A percentile compares a stretch with the other conserved stretches of the same genome.
These are phyloP conservation scores for Prinia subflava DNA, from an alignment of 2,113 vertebrate genomes.

Conservation along the genomic window DNA sequence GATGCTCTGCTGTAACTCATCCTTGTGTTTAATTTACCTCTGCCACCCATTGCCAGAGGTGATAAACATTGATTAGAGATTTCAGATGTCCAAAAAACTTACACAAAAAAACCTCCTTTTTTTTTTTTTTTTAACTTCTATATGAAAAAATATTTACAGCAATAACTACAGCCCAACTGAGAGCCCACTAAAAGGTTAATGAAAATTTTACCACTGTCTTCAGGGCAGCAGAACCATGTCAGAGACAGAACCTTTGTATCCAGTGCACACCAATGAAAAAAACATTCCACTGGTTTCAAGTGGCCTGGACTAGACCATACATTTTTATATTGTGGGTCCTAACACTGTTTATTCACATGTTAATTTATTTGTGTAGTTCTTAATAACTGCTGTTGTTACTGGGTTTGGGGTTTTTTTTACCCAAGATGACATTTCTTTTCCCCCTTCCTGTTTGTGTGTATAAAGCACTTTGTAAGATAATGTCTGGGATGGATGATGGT, in stretches of 20 bases:
- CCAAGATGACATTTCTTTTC: not conserved
- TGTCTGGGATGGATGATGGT: not conserved
- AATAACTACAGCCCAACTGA: not conserved
- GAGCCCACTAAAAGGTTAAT: not conserved
- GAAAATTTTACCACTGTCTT: not conserved
- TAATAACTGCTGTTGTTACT: not conserved
- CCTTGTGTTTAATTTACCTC: not conserved
- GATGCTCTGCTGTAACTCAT: not conserved
- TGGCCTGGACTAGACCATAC: not conserved
- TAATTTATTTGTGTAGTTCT: not conserved
- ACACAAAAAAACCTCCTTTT: not conserved
- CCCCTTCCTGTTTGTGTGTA: not conserved
- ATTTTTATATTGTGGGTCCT: not conserved
- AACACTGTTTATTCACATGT: not conserved
- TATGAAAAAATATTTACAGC: not conserved
- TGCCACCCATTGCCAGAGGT: not conserved
- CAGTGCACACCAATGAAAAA: not conserved
- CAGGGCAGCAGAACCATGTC: not conserved
- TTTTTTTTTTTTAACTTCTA: not conserved
- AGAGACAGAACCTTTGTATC: not conserved
- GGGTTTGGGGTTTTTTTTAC: accelerated
- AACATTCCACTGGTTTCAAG: not conserved
- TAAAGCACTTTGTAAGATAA: not conserved
- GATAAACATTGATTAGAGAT: not conserved
- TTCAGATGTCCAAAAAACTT: not conserved